phyloP scores from a whole-genome alignment of 2,113 vertebrate species.

The Notarius quadriscutis region DNA sequence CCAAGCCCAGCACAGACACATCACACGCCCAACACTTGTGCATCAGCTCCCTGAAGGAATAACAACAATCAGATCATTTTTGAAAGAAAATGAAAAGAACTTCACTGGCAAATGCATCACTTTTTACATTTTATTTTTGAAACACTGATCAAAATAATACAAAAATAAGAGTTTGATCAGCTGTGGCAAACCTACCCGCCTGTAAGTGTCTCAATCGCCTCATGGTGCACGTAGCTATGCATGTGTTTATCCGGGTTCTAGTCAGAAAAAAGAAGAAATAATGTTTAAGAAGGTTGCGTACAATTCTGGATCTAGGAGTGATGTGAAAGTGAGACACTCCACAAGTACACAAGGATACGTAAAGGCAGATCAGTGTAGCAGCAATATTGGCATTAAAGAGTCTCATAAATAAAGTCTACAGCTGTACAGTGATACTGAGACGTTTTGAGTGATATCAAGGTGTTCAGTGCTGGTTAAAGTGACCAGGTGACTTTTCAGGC shows the following conservation, averaged over 20 bases:
- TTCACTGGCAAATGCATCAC: background rate
- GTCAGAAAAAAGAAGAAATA: background rate
- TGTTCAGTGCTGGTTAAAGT: no score
- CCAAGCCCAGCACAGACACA: conserved; percentile 74
- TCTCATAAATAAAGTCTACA: no score
- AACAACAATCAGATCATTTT: background rate
- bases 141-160: background rate
- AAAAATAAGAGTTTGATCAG: background rate
- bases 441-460: no score
- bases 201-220: conserved; percentile 55
- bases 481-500: no score
- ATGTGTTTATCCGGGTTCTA: conserved; percentile 60
- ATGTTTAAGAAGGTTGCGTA: background rate
- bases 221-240: conserved; percentile 66
- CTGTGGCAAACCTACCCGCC: conserved; percentile 52
- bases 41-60: conserved; percentile 69
- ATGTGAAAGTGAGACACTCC: background rate
- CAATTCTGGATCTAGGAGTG: no score
- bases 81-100: background rate
- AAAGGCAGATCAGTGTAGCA: no score
- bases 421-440: no score
- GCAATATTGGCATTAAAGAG: no score
- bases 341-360: no score
- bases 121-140: background rate
- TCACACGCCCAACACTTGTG: conserved; percentile 86